phyloP scores from a whole-genome alignment of 2,113 vertebrate species.

The Chelonoidis abingdonii region DNA sequence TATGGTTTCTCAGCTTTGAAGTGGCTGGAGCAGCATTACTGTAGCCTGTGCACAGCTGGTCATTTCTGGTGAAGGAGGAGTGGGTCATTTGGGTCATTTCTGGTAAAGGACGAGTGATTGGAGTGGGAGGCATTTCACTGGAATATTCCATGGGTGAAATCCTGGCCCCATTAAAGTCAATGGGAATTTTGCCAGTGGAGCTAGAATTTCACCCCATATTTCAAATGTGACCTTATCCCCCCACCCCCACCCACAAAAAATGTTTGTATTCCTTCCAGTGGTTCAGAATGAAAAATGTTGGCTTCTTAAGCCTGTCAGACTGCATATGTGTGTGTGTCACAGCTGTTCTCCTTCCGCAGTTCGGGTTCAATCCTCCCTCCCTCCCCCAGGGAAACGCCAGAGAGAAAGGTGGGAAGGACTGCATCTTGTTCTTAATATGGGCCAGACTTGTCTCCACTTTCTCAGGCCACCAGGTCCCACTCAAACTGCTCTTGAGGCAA shows the following conservation, averaged over 20 bases:
- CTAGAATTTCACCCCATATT: neutral
- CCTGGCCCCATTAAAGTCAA: neutral
- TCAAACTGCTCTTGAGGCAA: accelerated
- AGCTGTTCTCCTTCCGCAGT: neutral
- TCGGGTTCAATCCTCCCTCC: neutral
- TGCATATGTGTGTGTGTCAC: accelerated
- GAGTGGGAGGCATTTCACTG: neutral
- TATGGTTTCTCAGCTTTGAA: neutral
- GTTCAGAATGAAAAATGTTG: neutral
- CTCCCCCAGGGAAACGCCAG: accelerated
- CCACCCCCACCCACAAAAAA: neutral
- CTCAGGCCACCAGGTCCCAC: accelerated
- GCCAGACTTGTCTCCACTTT: neutral
- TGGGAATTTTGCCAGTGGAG: neutral
- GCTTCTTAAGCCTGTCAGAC: neutral
- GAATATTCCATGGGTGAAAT: neutral
- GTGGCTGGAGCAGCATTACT: neutral
- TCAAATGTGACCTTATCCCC: neutral
- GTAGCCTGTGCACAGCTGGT: neutral
- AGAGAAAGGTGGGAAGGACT: neutral
- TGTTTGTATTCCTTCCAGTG: neutral
- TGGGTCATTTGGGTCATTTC: neutral
- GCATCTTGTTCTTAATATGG: neutral
- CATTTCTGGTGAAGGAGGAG: neutral
- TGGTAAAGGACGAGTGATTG: neutral